These are phyloP conservation scores for Ganaspis sp. DNA, from an alignment of 1,140 invertebrate genomes.

Conservation along the genomic window DNA sequence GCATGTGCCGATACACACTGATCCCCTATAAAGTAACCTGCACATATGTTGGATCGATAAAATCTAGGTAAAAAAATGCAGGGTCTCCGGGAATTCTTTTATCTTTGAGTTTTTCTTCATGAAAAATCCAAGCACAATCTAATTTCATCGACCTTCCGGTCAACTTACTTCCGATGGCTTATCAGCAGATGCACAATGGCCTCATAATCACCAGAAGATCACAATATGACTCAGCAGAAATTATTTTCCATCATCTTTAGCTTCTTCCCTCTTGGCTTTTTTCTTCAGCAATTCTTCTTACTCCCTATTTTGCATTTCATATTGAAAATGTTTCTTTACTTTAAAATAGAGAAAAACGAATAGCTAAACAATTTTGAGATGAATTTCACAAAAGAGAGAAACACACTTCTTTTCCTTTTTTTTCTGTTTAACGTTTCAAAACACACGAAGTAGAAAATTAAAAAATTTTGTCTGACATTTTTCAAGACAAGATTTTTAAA, in stretches of 20 bases:
- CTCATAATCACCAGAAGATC: no score
- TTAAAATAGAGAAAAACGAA: neutral
- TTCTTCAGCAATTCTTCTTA: neutral
- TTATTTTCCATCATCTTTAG: neutral
- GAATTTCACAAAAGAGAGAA: neutral
- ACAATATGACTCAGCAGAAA: neutral
- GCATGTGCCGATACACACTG: conserved; percentile 20
- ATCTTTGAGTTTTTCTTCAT: neutral
- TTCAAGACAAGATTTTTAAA: neutral
- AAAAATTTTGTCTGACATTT: neutral
- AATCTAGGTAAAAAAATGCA: conserved; percentile 19
- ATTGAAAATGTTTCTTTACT: neutral
- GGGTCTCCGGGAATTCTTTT: neutral
- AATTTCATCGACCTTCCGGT: neutral
- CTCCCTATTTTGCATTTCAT: neutral
- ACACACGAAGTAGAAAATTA: neutral
- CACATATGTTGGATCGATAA: conserved; percentile 7
- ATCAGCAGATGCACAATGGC: neutral
- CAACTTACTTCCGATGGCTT: neutral
- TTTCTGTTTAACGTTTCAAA: neutral
- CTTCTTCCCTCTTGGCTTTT: neutral
- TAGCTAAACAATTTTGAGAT: neutral
- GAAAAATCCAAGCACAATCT: neutral
- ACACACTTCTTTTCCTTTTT: neutral
- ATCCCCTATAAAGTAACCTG: conserved; percentile 4